These are phyloP conservation scores for Mnemiopsis leidyi DNA, from an alignment of 37 sponge, comb jelly and placozoan genomes.

Conservation along the genomic window DNA sequence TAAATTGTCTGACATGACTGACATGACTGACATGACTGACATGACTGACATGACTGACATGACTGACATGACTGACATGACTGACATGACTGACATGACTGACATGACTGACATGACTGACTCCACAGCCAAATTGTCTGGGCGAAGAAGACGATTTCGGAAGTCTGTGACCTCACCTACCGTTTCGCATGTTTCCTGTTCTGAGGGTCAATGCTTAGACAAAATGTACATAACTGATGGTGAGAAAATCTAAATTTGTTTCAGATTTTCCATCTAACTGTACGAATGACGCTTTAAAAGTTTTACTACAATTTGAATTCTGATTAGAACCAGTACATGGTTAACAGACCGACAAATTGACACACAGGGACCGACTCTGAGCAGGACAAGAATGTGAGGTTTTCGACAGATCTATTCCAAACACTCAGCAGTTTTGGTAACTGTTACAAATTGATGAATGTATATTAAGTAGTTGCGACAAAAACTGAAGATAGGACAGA, in stretches of 20 bases:
- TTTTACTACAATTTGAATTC: too few species aligned
- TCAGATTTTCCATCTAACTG: too few species aligned
- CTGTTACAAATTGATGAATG: too few species aligned
- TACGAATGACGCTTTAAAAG: too few species aligned
- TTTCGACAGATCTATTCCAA: neutral
- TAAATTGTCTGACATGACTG: too few species aligned
- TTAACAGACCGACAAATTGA: neutral
- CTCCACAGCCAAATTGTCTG: neutral
- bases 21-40: too few species aligned
- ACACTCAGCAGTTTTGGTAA: neutral
- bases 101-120: neutral
- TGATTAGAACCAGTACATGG: too few species aligned
- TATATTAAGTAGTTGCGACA: too few species aligned
- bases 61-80: neutral
- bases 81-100: neutral
- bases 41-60: neutral
- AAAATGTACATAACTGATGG: neutral
- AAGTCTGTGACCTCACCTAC: neutral
- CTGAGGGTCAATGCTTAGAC: neutral
- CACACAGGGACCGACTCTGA: neutral
- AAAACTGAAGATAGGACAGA: too few species aligned
- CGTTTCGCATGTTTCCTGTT: neutral
- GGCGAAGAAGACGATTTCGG: neutral
- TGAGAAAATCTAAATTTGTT: neutral
- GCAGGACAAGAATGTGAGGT: neutral